Evolutionary conservation across 2,797 vertebrate genomes (phyloP), one percentile per base, ranked within the genome.

Genomic region (Fratercula arctica): DNA sequence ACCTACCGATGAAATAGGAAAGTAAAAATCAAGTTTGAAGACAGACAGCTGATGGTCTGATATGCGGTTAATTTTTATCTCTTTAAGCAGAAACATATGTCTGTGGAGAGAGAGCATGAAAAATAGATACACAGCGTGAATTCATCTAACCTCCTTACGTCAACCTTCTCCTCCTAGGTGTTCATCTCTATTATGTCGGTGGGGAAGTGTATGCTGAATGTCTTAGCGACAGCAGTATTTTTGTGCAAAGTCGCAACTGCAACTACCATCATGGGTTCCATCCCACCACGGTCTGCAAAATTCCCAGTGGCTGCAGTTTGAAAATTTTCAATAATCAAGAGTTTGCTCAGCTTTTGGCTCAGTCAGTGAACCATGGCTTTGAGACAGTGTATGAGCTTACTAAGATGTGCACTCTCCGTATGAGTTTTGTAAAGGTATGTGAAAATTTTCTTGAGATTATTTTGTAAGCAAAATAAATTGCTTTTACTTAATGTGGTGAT

Each of bases 281-380:
- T 73, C 99, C 99, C 95, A 99, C 99, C 14, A 99, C 99, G 0
- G 99, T 99, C 59, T 99, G 99, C 96, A 99, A 99, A 98, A 99
- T 99, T 96, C 99, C 99, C 79, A 99, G 99, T 51, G 99, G 99
- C 92, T 99, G 99, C 97, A 99, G 99, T 96, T 96, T 99, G 94
- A 99, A 99, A 97, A 99, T 99, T 92, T 99, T 99, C 97, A 99
- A 99, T 96, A 99, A 99, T 93, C 99, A 99, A 96, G 99, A 99
- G 97, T 99, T 99, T 84, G 99, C 99, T 11, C 99, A 99, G 96
- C 98, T 99, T 60, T 95, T 99, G 97, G 99, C 99, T 56, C 99
- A 99, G 96, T 99, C 99, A 0, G 99, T 99, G 97, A 99, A 99
- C 98, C 99, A 99, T 0, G 99, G 99, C 91, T 99, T 99, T 35